Base-by-base conservation (phyloP, 1,140 invertebrate genomes). In the Phymorhynchus buccinoides region DNA sequence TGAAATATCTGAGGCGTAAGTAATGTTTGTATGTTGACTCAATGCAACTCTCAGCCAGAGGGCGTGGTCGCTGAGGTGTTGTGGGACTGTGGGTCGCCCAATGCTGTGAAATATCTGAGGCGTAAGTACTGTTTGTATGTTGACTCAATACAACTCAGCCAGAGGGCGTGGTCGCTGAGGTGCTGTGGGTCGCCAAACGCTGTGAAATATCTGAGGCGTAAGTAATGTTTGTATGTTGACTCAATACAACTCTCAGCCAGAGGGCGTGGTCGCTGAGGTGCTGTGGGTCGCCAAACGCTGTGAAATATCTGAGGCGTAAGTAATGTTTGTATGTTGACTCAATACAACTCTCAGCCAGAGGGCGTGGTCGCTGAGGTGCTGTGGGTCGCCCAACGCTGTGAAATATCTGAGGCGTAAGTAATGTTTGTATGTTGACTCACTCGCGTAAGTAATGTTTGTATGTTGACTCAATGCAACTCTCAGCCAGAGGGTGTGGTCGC, bases 41-140 rank as follows among this genome's bases (percentile, higher is more conserved):
- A 52, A 52, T 52, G 48, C 18, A 44, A 32, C 32, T 83, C 81
- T 41, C 81, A 83, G 22, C 37, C 62, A 68, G 81, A 73, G 22
- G 66, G n/a, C 42, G 37, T 44, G 30, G 62, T 4, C 7, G 14
- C 22, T 44, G 81, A 83, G 6, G 81, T 83, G 7, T 12, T 73
- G 39, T 83, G 81, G 81, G 81, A 83, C 32, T 83, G 81, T 71
- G 56, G 39, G 9, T 71, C 62, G n/a, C 81, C 81, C 41, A 66
- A 83, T 73, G 81, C 81, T 35, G 39, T 83, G 12, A 83, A 44
- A 83, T 62, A 83, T 44, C 32, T 83, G 14, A 66, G 81, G 32
- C 35, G 81, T 83, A 44, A 83, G 32, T 71, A 75, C 27, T 27
- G 16, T 6, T 14, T 35, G 3, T 35, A 14, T 73, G 68, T 73